These are phyloP conservation scores for Tarsius wallacei DNA, from an alignment of 2,797 vertebrate genomes.

Conservation along the genomic window DNA sequence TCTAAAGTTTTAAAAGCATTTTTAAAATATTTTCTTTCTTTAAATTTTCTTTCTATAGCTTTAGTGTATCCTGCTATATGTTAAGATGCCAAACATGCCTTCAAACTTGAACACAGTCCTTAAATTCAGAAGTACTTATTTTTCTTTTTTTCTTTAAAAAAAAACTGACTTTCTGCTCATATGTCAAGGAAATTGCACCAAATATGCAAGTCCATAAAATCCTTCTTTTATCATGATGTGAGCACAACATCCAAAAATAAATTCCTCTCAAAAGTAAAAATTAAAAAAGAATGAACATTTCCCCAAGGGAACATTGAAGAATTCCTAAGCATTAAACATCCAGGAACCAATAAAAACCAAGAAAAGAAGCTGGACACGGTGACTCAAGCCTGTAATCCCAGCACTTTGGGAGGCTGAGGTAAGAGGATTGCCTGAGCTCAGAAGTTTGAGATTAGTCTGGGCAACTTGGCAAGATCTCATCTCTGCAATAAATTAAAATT, in stretches of 20 bases:
- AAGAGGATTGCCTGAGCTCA: too few species aligned
- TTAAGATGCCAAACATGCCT: not conserved
- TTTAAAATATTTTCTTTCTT: not conserved
- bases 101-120: not conserved
- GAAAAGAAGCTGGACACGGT: not conserved
- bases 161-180: not conserved
- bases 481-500: too few species aligned
- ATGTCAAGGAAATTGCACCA: not conserved
- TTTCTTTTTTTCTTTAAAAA: not conserved
- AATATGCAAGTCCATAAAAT: not conserved
- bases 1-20: too few species aligned
- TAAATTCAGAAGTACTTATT: not conserved
- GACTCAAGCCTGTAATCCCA: too few species aligned
- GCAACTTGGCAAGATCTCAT: too few species aligned
- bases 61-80: not conserved
- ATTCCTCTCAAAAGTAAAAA: not conserved
- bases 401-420: too few species aligned
- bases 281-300: not conserved
- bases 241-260: not conserved
- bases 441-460: too few species aligned
- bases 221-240: not conserved
- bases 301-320: not conserved
- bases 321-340: not conserved
- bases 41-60: not conserved
- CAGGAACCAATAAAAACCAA: not conserved